A percentile compares a stretch with the other conserved stretches of the same genome.
Conservation (phyloP, 2,113 vertebrate genomes). For the Corythornis madagascariensis region DNA sequence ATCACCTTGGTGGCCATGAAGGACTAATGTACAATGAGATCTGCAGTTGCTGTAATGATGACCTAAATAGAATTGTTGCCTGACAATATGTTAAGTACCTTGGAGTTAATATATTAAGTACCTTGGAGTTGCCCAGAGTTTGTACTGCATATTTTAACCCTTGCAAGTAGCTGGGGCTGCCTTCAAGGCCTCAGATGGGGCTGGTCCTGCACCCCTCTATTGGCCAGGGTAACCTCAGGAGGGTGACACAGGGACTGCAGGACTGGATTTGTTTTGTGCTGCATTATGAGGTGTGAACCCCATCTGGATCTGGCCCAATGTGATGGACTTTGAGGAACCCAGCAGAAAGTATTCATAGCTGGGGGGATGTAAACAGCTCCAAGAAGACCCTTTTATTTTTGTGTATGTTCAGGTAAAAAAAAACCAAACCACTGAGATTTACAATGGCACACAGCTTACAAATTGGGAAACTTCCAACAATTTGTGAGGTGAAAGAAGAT, state of each 20-base stretch:
- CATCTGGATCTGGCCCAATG: rapidly evolving
- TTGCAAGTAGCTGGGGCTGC: neutral
- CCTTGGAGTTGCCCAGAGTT: neutral
- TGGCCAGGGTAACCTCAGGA: neutral
- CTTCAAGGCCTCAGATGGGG: neutral
- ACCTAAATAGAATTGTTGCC: neutral
- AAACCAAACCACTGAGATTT: neutral
- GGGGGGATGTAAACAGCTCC: neutral
- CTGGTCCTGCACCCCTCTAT: neutral
- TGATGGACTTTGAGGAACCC: rapidly evolving
- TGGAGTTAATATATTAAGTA: neutral
- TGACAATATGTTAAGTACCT: neutral
- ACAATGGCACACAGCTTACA: neutral
- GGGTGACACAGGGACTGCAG: neutral
- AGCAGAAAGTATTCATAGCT: neutral
- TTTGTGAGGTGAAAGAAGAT: neutral
- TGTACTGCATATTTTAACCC: neutral
- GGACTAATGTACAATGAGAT: neutral
- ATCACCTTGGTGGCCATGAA: rapidly evolving
- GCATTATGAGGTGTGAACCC: neutral
- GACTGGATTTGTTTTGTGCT: neutral
- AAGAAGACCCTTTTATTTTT: neutral
- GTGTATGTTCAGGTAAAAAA: neutral
- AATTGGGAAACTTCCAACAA: neutral
- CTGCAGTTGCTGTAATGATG: neutral